A percentile compares a stretch with the other conserved stretches of the same genome.
Evolutionary conservation across 1,140 invertebrate genomes (phyloP).

Genomic region (Tenebrio molitor): DNA sequence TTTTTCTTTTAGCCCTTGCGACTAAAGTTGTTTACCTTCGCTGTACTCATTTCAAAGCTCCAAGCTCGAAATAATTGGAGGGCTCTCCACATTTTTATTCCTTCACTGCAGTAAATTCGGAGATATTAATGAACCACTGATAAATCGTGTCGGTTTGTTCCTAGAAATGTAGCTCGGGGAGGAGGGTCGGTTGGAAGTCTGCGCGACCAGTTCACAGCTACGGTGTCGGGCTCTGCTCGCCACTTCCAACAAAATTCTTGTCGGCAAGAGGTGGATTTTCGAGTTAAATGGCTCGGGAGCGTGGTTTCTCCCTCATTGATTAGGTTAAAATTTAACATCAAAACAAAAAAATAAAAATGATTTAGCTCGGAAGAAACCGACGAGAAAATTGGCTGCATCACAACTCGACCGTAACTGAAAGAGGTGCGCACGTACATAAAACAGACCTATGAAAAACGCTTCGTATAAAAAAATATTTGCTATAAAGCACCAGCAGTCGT

Average conservation of each 20-base stretch:
- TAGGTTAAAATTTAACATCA: conserved; percentile 13
- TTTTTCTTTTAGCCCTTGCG: background rate
- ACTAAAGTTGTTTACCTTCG: conserved; percentile 10
- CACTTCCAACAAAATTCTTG: background rate
- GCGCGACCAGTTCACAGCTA: too few species aligned
- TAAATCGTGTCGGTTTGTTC: too few species aligned
- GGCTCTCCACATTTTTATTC: too few species aligned
- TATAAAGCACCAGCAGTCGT: conserved; percentile 4
- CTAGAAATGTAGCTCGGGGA: too few species aligned
- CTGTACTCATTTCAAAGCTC: too few species aligned
- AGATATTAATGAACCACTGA: too few species aligned
- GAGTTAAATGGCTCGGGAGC: conserved; percentile 2
- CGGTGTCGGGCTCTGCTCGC: too few species aligned
- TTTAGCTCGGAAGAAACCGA: background rate
- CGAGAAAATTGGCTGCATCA: conserved; percentile 10
- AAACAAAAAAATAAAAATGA: conserved; percentile 27
- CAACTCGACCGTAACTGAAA: conserved; percentile 3
- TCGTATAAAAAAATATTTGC: conserved; percentile 8
- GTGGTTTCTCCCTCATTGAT: conserved; percentile 14
- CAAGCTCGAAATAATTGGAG: too few species aligned
- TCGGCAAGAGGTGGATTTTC: background rate
- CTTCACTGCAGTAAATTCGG: too few species aligned
- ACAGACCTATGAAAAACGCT: background rate
- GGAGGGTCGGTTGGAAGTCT: too few species aligned
- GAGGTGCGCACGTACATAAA: conserved; percentile 17